These are phyloP conservation scores for Masnerella sp. DNA, from an alignment of 2,888 invertebrate species.

Conservation along the genomic window DNA sequence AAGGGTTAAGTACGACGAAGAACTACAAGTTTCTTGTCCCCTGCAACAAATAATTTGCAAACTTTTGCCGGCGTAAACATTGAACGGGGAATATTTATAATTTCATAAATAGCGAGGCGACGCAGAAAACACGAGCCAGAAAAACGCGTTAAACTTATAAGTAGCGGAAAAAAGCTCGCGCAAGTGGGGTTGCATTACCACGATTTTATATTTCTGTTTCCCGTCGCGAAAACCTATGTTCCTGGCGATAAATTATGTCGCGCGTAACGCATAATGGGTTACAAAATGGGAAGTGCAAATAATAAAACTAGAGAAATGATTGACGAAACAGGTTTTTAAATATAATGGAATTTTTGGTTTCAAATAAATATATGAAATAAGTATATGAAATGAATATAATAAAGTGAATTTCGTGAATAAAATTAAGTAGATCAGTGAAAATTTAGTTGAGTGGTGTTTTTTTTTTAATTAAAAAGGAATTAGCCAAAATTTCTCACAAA, in stretches of 20 bases:
- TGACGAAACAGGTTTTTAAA: too few species aligned
- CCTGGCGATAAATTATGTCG: constrained; percentile 5
- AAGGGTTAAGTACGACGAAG: constrained; percentile 17
- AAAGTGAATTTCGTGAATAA: too few species aligned
- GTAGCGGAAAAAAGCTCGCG: not conserved
- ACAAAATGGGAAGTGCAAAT: not conserved
- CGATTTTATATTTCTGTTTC: constrained; percentile 19
- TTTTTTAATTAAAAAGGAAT: too few species aligned
- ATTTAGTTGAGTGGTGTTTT: too few species aligned
- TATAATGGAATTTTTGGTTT: too few species aligned
- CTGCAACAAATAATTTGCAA: not conserved
- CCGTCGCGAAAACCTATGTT: constrained; percentile 3
- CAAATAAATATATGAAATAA: too few species aligned
- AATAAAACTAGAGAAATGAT: too few species aligned
- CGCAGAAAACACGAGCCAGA: not conserved
- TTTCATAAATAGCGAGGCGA: constrained; percentile 1
- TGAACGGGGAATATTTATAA: too few species aligned
- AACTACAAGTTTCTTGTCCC: constrained; percentile 26
- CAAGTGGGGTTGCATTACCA: constrained; percentile 4
- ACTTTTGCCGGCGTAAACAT: not conserved
- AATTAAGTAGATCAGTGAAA: too few species aligned
- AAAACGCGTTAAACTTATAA: not conserved
- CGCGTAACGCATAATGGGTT: constrained; percentile 6
- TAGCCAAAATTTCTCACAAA: too few species aligned
- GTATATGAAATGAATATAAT: too few species aligned